phyloP scores from a whole-genome alignment of 1,140 invertebrate genomes.

The Gryon sp. region DNA sequence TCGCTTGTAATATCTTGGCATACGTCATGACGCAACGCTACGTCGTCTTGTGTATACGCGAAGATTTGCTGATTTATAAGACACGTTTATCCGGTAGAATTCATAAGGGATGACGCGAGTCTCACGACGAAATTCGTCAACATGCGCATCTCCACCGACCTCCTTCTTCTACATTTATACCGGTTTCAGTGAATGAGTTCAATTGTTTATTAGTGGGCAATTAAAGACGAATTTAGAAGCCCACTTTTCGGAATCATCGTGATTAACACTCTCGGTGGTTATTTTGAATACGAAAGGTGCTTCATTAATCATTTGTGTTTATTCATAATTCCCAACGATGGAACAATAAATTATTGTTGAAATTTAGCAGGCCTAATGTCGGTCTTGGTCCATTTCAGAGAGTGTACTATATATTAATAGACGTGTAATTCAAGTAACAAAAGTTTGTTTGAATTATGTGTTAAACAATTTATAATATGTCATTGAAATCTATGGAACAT shows the following conservation, averaged over 20 bases:
- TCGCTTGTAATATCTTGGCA: constrained; percentile 59
- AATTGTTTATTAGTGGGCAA: constrained; percentile 37
- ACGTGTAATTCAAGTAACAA: constrained; percentile 59
- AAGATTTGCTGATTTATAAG: constrained; percentile 60
- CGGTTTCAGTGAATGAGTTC: neutral
- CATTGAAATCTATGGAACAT: constrained; percentile 61
- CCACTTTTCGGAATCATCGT: constrained; percentile 14
- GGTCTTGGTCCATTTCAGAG: constrained; percentile 55
- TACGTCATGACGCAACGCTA: constrained; percentile 50
- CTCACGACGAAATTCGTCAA: constrained; percentile 45
- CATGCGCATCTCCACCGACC: neutral
- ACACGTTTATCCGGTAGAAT: constrained; percentile 49
- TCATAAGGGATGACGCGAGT: constrained; percentile 34
- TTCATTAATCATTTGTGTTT: constrained; percentile 55
- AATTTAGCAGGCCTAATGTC: constrained; percentile 57
- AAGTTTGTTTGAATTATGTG: constrained; percentile 58
- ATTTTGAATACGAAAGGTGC: constrained; percentile 38
- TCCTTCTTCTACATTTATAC: constrained; percentile 5
- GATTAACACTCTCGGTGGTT: constrained; percentile 35
- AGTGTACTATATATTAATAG: constrained; percentile 54
- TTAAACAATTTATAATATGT: constrained; percentile 62
- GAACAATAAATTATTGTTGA: constrained; percentile 60
- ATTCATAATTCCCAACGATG: constrained; percentile 57
- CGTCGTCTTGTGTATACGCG: constrained; percentile 47
- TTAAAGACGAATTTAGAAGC: constrained; percentile 29